Conservation (phyloP, 1,140 invertebrate species). For the Bradysia coprophila region DNA sequence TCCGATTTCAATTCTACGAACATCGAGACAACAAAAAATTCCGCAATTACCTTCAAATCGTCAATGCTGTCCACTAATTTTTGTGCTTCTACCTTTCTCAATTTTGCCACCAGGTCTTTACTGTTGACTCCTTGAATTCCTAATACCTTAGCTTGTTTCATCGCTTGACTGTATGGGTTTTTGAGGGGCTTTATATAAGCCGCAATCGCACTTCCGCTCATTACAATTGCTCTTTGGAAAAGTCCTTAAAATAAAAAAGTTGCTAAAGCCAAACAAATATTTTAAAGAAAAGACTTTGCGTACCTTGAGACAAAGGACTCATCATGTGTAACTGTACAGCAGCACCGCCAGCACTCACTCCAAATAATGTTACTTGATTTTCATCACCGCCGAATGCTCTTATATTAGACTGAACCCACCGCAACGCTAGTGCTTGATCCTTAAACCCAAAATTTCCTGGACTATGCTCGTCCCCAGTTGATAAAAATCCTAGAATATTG, state of each 20-base stretch:
- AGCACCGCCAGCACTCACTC: conserved; percentile 32
- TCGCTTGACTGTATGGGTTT: conserved; percentile 24
- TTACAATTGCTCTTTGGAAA: conserved; percentile 30
- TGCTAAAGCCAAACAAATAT: too few relatives aligned
- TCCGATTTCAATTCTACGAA: conserved; percentile 3
- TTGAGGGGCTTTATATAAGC: conserved; percentile 34
- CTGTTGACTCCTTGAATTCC: conserved; percentile 7
- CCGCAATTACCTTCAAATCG: conserved; percentile 10
- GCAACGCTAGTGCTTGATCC: conserved; percentile 32
- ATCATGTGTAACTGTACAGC: conserved; percentile 26
- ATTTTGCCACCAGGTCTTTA: conserved; percentile 14
- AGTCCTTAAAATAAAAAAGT: conserved; percentile 10
- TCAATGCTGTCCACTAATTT: conserved; percentile 17
- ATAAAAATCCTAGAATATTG: conserved; percentile 15
- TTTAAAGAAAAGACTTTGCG: conserved; percentile 1
- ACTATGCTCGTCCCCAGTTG: conserved; percentile 16
- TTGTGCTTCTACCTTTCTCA: conserved; percentile 17
- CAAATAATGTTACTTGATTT: conserved; percentile 32
- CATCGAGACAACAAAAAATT: not conserved
- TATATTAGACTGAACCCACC: conserved; percentile 23
- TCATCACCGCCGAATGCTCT: conserved; percentile 24
- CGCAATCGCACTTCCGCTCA: conserved; percentile 38
- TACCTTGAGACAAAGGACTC: conserved; percentile 21
- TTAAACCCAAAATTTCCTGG: conserved; percentile 36
- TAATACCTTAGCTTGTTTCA: conserved; percentile 10